A percentile compares a stretch with the other conserved stretches of the same genome.
Conservation (phyloP, 2,888 invertebrate species). For the Leptinotarsa juncta region DNA sequence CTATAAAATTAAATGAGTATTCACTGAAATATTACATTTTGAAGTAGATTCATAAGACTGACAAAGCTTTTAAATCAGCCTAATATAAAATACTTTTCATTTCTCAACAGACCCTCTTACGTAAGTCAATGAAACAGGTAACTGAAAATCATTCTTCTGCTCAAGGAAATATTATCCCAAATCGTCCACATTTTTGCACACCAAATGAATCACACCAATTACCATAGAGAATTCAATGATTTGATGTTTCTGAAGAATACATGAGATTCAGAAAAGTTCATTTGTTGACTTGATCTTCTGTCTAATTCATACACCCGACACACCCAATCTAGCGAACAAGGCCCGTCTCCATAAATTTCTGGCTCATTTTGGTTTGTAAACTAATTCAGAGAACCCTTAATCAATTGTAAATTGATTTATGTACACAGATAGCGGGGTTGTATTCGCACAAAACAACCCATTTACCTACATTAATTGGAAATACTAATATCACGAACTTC, state of each 20-base stretch:
- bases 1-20: too few species aligned
- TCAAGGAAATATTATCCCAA: too few species aligned
- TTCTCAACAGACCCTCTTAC: too few species aligned
- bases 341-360: neutral
- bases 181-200: too few species aligned
- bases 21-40: too few species aligned
- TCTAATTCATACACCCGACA: neutral
- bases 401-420: slow-evolving; percentile 12
- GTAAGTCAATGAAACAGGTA: too few species aligned
- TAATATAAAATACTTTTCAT: too few species aligned
- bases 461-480: slow-evolving; percentile 4
- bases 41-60: too few species aligned
- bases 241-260: neutral
- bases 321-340: neutral
- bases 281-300: neutral
- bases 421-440: neutral
- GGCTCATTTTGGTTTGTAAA: neutral
- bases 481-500: neutral
- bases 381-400: neutral
- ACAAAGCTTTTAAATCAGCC: too few species aligned
- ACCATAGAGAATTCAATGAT: too few species aligned
- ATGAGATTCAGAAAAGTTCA: neutral
- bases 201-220: too few species aligned
- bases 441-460: neutral
- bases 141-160: too few species aligned